Conservation (phyloP, 2,797 vertebrate genomes). For the Dipus sagitta region DNA sequence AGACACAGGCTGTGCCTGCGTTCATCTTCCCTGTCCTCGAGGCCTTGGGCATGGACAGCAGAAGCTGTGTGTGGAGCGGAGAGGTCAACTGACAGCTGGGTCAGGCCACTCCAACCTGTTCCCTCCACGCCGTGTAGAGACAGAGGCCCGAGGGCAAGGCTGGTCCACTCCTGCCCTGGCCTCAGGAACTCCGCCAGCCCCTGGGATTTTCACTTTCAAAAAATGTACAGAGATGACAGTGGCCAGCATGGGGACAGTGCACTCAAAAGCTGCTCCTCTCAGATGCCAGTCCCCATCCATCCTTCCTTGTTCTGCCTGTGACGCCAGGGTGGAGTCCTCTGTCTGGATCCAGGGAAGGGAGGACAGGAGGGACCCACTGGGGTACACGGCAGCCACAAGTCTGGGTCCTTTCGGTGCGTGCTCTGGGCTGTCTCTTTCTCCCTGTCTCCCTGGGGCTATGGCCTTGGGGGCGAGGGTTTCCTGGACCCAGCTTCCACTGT, state of each 20-base stretch:
- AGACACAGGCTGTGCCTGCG: not conserved
- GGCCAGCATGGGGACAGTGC: not conserved
- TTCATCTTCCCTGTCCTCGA: not conserved
- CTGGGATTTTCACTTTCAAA: slow-evolving; percentile 11
- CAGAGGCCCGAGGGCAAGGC: not conserved
- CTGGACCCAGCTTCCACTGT: not conserved
- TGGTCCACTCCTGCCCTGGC: not conserved
- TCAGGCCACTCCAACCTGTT: not conserved
- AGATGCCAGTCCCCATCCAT: not conserved
- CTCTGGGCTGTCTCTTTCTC: not conserved
- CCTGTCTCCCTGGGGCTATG: too few relatives aligned
- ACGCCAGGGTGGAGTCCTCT: not conserved
- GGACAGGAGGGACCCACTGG: not conserved
- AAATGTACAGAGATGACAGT: not conserved
- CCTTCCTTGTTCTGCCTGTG: rapidly evolving
- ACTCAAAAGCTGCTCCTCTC: not conserved
- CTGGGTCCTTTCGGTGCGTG: not conserved
- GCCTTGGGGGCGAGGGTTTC: not conserved
- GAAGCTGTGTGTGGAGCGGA: not conserved
- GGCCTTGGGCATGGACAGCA: not conserved
- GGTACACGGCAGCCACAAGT: not conserved
- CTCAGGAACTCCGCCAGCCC: not conserved
- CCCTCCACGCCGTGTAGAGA: not conserved
- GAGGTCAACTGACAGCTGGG: not conserved
- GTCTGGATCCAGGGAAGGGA: not conserved